Base-by-base conservation (phyloP, 2,797 vertebrate genomes). In the Helicolenus hilgendorfi region DNA sequence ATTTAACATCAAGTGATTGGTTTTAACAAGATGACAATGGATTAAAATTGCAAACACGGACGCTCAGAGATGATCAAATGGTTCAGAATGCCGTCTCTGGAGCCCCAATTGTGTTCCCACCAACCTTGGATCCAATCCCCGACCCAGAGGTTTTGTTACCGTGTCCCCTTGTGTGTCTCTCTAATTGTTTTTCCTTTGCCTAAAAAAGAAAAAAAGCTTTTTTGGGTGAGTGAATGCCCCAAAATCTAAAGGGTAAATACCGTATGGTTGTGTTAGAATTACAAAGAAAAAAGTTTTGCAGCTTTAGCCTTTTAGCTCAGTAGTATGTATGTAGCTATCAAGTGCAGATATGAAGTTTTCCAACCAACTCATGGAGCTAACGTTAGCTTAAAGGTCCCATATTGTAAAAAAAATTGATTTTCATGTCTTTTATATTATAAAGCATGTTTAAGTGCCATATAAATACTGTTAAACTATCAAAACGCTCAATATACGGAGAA, bases 101-200 rank as follows among this genome's bases (percentile, higher is more conserved):
- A 72, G 41, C 22, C 7, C 14, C 8, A 64, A 38, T 79, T 77
- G 79, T 81, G 24, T 88, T 78, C n/a, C 7, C 31, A 83, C 67
- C 72, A 86, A 85, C 78, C 64, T 86, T 83, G 83, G 81, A 77
- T 79, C 36, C 45, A 72, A 70, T 79, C 79, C 58, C 58, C 20
- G 2, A 80, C 38, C 55, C 9, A 60, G 9, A 33, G 62, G 11
- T 72, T 86, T 88, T 91, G 64, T 75, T 82, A 11, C 31, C 24
- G 18, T 68, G 72, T 93, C 56, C n/a, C 14, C 63, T 65, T 1
- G 11, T 83, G 73, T 74, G n/a, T 77, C 72, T 80, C 31, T 80
- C 11, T 77, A 71, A 85, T 76, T 77, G 31, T 5, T 75, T 64
- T 87, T 77, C 27, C n/a, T 75, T 76, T 85, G 22, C 36, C 70